Evolutionary conservation across 2,113 vertebrate species (phyloP).

Genomic region (Regulus satrapa): DNA sequence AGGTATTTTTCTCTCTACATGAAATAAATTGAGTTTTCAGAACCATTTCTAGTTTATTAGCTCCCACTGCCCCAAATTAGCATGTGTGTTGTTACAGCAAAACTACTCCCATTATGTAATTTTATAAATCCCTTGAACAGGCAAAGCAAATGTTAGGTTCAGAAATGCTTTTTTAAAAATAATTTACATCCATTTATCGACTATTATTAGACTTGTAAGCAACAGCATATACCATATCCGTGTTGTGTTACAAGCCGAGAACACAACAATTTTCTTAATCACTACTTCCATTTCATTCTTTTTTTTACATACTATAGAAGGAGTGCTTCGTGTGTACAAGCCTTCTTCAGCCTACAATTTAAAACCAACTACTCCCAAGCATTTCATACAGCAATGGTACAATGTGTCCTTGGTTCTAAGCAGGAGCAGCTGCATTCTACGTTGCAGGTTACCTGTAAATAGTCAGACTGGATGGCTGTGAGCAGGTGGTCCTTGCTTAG

Average conservation of each 20-base stretch:
- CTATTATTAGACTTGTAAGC: conserved; percentile 5
- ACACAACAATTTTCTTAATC: not conserved
- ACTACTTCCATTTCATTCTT: not conserved
- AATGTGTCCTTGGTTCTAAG: not conserved
- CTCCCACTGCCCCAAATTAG: not conserved
- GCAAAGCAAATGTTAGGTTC: not conserved
- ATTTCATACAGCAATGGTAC: not conserved
- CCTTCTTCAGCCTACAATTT: not conserved
- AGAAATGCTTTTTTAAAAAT: conserved; percentile 9
- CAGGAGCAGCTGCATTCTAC: not conserved
- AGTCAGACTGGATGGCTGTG: conserved; percentile 95
- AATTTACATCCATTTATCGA: not conserved
- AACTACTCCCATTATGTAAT: not conserved
- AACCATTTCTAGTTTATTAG: not conserved
- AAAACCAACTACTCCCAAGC: not conserved
- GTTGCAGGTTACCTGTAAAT: conserved; percentile 84
- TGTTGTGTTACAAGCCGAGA: not conserved
- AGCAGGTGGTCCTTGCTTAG: conserved; percentile 95
- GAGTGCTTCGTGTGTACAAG: not conserved
- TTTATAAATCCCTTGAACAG: not conserved
- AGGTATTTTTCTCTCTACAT: not conserved
- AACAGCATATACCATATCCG: not conserved
- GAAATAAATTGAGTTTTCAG: not conserved
- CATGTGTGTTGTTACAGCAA: not conserved
- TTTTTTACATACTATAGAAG: not conserved